Evolutionary conservation across 2,797 vertebrate genomes (phyloP).

Genomic region (Sebastes vulpes): DNA sequence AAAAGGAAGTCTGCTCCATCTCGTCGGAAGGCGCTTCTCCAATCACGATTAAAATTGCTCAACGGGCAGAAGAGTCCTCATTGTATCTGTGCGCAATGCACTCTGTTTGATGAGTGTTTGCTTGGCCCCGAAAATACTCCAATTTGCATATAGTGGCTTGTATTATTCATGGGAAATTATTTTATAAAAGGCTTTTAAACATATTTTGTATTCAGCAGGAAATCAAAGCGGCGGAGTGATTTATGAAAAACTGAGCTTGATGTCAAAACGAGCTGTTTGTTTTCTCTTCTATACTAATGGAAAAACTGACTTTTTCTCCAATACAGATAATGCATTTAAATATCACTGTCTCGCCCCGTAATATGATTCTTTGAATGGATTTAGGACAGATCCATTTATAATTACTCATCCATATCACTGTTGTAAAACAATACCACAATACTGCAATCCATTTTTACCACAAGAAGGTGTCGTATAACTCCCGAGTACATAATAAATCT

Average conservation of each 20-base stretch:
- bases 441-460: constrained; percentile 11
- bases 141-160: constrained; percentile 42
- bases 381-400: constrained; percentile 11
- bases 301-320: constrained; percentile 1
- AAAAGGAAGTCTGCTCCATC: not conserved
- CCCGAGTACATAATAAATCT: constrained; percentile 9
- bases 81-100: constrained; percentile 15
- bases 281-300: not conserved
- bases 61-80: constrained; percentile 15
- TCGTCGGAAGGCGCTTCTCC: not conserved
- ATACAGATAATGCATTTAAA: constrained; percentile 11
- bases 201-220: constrained; percentile 10
- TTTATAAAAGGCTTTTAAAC: constrained; percentile 32
- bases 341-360: not conserved
- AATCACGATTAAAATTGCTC: constrained; percentile 27
- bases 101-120: constrained; percentile 27
- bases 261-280: constrained; percentile 30
- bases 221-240: constrained; percentile 39
- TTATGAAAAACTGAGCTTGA: constrained; percentile 14
- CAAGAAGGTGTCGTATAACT: constrained; percentile 1
- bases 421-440: constrained; percentile 31
- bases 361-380: constrained; percentile 10
- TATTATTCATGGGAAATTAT: constrained; percentile 34
- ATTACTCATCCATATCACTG: constrained; percentile 11
- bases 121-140: constrained; percentile 22